Evolutionary conservation across 2,888 invertebrate species (phyloP).

Genomic region (Macrosoma leucophasiata): DNA sequence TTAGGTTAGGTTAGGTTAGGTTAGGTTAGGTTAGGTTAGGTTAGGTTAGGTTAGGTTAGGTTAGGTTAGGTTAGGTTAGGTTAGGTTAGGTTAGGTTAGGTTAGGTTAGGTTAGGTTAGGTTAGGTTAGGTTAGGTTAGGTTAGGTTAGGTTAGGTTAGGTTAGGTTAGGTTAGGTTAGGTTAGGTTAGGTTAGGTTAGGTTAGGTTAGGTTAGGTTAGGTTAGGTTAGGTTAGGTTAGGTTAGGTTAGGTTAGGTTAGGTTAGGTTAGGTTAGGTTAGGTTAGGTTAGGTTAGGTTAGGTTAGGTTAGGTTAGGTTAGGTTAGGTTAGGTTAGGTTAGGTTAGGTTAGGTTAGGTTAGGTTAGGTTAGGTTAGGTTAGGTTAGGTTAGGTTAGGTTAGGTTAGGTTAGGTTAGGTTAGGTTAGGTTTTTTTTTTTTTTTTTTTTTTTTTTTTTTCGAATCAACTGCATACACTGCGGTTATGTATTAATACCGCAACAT

Average conservation of each 20-base stretch:
- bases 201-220: constrained; percentile 22
- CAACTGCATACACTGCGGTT: too few species aligned
- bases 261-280: constrained; percentile 22
- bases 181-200: constrained; percentile 25
- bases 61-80: too few species aligned
- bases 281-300: constrained; percentile 25
- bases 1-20: too few species aligned
- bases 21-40: too few species aligned
- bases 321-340: constrained; percentile 25
- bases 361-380: constrained; percentile 22
- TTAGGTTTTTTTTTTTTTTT: too few species aligned
- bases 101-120: constrained; percentile 25
- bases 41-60: too few species aligned
- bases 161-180: constrained; percentile 24
- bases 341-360: constrained; percentile 20
- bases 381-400: constrained; percentile 17
- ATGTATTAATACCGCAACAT: too few species aligned
- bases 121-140: constrained; percentile 25
- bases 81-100: constrained; percentile 23
- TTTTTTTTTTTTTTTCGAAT: too few species aligned
- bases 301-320: constrained; percentile 25
- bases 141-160: constrained; percentile 21
- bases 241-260: constrained; percentile 21
- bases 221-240: constrained; percentile 24
- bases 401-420: constrained; percentile 18